phyloP scores from a whole-genome alignment of 2,888 invertebrate genomes.

The Abrostola triplasia region DNA sequence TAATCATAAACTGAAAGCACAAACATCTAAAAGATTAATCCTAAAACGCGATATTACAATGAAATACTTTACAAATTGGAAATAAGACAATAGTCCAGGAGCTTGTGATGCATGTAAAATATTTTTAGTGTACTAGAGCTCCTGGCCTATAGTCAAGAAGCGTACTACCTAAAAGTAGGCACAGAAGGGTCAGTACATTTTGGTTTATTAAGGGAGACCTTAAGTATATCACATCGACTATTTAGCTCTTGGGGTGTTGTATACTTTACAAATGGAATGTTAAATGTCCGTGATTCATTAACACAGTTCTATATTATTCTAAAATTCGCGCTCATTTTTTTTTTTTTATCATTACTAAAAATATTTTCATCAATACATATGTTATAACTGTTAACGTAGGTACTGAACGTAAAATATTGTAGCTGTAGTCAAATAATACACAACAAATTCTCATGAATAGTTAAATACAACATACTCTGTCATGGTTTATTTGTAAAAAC shows the following conservation, averaged over 20 bases:
- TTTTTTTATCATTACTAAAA: no score
- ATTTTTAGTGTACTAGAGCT: constrained; percentile 47
- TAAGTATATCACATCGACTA: constrained; percentile 85
- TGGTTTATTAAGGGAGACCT: constrained; percentile 84
- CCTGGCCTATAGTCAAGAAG: constrained; percentile 59
- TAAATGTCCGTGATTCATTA: constrained; percentile 53
- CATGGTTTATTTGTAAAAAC: no score
- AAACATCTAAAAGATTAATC: constrained; percentile 55
- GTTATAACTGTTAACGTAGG: no score
- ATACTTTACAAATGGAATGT: constrained; percentile 75
- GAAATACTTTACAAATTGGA: constrained; percentile 70
- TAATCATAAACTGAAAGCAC: constrained; percentile 60
- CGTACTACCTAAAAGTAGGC: constrained; percentile 79
- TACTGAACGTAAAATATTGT: no score
- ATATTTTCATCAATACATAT: no score
- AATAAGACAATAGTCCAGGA: constrained; percentile 62
- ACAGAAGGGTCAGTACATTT: constrained; percentile 88
- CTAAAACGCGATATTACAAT: constrained; percentile 59
- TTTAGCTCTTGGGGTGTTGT: constrained; percentile 69
- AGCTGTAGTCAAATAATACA: no score
- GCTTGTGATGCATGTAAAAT: constrained; percentile 47
- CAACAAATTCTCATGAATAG: no score
- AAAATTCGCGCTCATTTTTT: not conserved
- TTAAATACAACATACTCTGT: no score
- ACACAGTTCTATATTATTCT: constrained; percentile 3